Evolutionary conservation across 2,797 vertebrate species (phyloP), one percentile per base, ranked within the genome.

Genomic region (Paguma larvata): DNA sequence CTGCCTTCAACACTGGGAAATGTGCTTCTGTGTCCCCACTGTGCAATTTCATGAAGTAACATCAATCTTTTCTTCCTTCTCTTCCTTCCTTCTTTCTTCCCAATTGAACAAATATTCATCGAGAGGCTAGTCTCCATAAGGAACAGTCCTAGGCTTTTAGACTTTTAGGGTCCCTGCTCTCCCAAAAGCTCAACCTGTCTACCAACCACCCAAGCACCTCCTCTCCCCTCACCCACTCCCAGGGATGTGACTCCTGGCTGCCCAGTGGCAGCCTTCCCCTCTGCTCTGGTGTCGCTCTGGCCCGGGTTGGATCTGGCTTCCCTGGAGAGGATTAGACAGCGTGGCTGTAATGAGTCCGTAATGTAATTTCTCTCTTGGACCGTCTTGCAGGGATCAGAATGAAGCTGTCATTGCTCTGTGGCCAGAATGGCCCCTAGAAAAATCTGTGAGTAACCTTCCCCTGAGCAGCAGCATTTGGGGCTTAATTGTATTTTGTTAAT

Each of bases 401-500:
- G 97, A 98, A 99, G 98, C 98, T 98, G 97, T 98, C 98, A 98
- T 91, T 96, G 92, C 95, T 98, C n/a, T 0, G 9, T 96, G 88
- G 95, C 98, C 96, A 86, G 90, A 97, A 98, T 32, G 89, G 93
- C 98, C 97, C 0, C 72, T 92, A 97, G 67, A 92, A 97, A 97
- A 48, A 97, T 34, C 0, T 2, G 94, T 95, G 14, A 98, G 98
- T 92, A 98, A 98, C 98, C 96, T 98, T 98, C 97, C 97, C 80
- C 8, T 10, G 44, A 21, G 23, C 92, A 25, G 87, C 89, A 93
- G 91, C 84, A 97, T 92, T 98, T 96, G 95, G 97, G 95, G 96
- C 97, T 98, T 98, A 98, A 99, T 98, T 98, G 97, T 98, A 89
- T 98, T 98, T 98, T 98, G 97, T 98, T 99, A 98, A 98, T 98